Percentiles rank a stretch among this genome's conserved stretches.
Conservation (phyloP, 2,113 vertebrate species). For the Bagarius yarrelli region DNA sequence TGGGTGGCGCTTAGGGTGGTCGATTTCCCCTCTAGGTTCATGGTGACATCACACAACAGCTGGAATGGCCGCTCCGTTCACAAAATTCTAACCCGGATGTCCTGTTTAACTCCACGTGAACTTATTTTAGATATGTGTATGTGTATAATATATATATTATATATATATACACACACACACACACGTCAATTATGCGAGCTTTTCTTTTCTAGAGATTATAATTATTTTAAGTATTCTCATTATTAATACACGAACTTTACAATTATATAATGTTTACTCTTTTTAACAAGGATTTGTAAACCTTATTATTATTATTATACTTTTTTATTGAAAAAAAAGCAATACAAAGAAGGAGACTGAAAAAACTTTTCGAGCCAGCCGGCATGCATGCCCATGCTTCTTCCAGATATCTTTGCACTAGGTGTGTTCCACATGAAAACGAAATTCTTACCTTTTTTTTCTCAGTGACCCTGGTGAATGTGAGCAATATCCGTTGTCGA, state of each 20-base stretch:
- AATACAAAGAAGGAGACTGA: too few species aligned
- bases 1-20: not conserved
- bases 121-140: too few species aligned
- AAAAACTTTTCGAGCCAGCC: not conserved
- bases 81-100: not conserved
- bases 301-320: not conserved
- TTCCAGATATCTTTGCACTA: not conserved
- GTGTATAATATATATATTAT: not conserved
- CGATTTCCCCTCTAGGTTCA: not conserved
- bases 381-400: not conserved
- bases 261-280: too few species aligned
- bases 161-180: too few species aligned
- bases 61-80: constrained; percentile 44
- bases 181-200: too few species aligned
- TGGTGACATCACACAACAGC: constrained; percentile 52
- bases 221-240: too few species aligned
- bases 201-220: too few species aligned
- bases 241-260: too few species aligned
- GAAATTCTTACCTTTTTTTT: not conserved
- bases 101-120: not conserved
- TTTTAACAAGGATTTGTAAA: not conserved
- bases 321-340: not conserved
- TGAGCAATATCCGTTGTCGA: too few species aligned
- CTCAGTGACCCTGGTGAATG: not conserved
- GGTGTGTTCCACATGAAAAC: not conserved